Evolutionary conservation across 2,888 invertebrate species (phyloP), one percentile per base, ranked within the genome.

Genomic region (Brachypalpus laphriformis): DNA sequence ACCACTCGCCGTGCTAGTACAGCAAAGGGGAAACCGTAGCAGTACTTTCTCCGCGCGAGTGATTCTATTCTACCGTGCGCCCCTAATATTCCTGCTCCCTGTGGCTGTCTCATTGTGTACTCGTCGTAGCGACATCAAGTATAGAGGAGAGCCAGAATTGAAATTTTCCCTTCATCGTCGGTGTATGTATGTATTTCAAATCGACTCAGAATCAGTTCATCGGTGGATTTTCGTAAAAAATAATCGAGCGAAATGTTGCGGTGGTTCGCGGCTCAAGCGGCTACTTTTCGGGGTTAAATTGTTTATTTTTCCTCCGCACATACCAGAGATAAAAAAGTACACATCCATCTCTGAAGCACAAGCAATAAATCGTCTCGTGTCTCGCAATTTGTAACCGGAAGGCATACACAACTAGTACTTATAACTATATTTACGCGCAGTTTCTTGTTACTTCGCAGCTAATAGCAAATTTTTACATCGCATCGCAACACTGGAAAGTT

Each of bases 241-340:
- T 71, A 85, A 76, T 85, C 81, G 76, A 63, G 66, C 75, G 80
- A 75, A 65, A 85, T 83, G 83, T 63, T 78, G 83, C 80, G 78
- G 83, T 51, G 80, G 63, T 70, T 65, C 42, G 74, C 20, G 78
- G 34, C 70, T 74, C 68, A 78, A 25, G 74, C 66, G 56, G 42
- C 70, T 65, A 61, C 74, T 54, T 68, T 83, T 80, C 80, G 80
- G 74, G 80, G 56, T 74, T 83, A 71, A 80, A 40, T 61, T 59
- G 22, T 57, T 57, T 51, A 16, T 37, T 16, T 68, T 37, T 51
- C 42, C 20, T 61, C 6, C 16, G 8, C 34, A 34, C 34, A 34
- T 9, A 34, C 8, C 7, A 8, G 9, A 20, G 40, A 49, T n/a
- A 25, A 57, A 20, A 65, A 37, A 40, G 40, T 47, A 57, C 42